Base-by-base conservation (phyloP, 2,888 invertebrate genomes). In the Himalopsyche tibetana region DNA sequence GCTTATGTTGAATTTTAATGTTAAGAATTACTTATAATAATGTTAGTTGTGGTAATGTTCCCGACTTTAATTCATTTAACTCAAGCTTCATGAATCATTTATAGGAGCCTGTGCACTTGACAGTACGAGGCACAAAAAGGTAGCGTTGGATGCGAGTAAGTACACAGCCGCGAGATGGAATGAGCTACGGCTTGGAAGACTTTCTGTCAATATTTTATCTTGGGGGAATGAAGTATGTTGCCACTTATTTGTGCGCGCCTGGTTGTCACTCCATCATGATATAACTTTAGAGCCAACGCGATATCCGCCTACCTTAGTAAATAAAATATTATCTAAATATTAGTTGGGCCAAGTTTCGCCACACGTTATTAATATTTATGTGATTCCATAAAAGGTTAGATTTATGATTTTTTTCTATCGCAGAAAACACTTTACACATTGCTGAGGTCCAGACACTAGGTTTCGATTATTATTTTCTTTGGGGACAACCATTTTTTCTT, bases 201-300 rank as follows among this genome's bases (percentile, higher is more conserved):
- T 11, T 63, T 28, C 63, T 63, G 63, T 63, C 19, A 63, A 63
- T 63, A 63, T 63, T 63, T 63, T 63, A 63, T 63, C 63, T 63
- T 19, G 63, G 28, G 56, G 63, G 63, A 63, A 63, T 63, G 19
- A 63, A 63, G 19, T 63, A 63, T 63, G n/a, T 63, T 63, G 63
- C 63, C 63, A 63, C 19, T 63, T 28, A 63, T 63, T 19, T 63
- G 63, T 63, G 63, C 11, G 0, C 6, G 19, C 4, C 19, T 63
- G 63, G 63, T 63, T 63, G 63, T 63, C 63, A 63, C 63, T 63
- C 63, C 19, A 28, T 63, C 63, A 63, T 63, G 63, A 63, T 28
- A 63, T 19, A 63, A 63, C 63, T 63, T 63, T 63, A 19, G n/a
- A 19, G 28, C 63, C 63, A 28, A 19, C 2, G 63, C n/a, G 63